These are phyloP conservation scores for Perdita meconis DNA, from an alignment of 2,888 invertebrate genomes.

Conservation along the genomic window DNA sequence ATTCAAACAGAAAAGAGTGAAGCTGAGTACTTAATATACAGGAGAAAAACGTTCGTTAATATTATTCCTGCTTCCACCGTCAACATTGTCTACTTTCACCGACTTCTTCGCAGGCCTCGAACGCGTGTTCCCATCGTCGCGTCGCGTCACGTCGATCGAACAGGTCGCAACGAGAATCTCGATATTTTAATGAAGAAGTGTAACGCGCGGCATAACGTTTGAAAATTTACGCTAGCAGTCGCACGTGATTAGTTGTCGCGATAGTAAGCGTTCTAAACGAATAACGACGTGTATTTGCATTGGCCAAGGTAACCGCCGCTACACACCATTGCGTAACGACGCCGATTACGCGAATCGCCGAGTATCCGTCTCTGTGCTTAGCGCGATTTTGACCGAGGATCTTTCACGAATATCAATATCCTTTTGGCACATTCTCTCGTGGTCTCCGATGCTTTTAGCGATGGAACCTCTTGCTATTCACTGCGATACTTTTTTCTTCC, in stretches of 20 bases:
- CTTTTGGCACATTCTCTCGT: not conserved
- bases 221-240: slow-evolving; percentile 34
- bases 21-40: no score
- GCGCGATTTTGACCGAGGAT: slow-evolving; percentile 24
- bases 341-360: slow-evolving; percentile 58
- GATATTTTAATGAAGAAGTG: slow-evolving; percentile 21
- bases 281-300: slow-evolving; percentile 73
- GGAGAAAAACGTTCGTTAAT: no score
- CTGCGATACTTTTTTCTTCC: not conserved
- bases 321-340: slow-evolving; percentile 67
- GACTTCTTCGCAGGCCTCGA: no score
- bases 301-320: slow-evolving; percentile 75
- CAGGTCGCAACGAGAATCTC: not conserved
- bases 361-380: slow-evolving; percentile 21
- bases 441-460: not conserved
- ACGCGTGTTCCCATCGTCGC: no score
- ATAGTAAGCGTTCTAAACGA: slow-evolving; percentile 55
- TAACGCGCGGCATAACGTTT: slow-evolving; percentile 1
- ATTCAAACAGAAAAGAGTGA: no score
- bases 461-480: not conserved
- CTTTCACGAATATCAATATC: slow-evolving; percentile 6
- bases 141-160: no score
- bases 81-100: no score
- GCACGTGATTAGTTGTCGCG: slow-evolving; percentile 50
- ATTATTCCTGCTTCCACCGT: no score